phyloP scores from a whole-genome alignment of 2,888 invertebrate species.

The Stramonita haemastoma region DNA sequence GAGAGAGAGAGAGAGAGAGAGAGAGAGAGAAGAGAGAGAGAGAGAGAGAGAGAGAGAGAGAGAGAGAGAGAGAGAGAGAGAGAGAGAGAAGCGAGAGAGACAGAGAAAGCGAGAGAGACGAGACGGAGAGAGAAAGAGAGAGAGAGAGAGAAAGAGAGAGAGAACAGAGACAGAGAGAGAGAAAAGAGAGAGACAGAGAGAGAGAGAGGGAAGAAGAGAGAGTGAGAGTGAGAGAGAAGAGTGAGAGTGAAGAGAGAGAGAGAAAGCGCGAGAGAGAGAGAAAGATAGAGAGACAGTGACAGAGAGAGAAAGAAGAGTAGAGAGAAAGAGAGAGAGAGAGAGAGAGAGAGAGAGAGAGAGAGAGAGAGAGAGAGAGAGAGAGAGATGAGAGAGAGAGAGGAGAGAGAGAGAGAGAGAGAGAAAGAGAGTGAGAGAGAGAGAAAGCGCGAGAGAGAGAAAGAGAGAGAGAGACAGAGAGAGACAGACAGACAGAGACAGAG shows the following conservation, averaged over 20 bases:
- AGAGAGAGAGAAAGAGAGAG: neutral
- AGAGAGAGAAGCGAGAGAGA: neutral
- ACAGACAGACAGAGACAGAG: neutral
- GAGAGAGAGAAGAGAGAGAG: neutral
- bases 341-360: neutral
- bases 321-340: constrained; percentile 8
- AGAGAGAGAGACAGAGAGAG: neutral
- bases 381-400: neutral
- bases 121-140: neutral
- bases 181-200: neutral
- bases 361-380: neutral
- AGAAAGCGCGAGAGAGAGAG: neutral
- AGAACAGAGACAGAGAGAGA: neutral
- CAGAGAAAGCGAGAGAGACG: neutral
- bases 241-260: neutral
- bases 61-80: neutral
- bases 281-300: neutral
- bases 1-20: neutral
- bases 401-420: constrained; percentile 3
- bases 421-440: neutral
- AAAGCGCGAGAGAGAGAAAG: neutral
- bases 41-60: neutral
- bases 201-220: neutral
- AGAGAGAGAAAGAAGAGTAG: neutral
- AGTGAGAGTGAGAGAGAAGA: neutral